These are phyloP conservation scores for Ondatra zibethicus DNA, from an alignment of 2,113 vertebrate genomes.

Conservation along the genomic window DNA sequence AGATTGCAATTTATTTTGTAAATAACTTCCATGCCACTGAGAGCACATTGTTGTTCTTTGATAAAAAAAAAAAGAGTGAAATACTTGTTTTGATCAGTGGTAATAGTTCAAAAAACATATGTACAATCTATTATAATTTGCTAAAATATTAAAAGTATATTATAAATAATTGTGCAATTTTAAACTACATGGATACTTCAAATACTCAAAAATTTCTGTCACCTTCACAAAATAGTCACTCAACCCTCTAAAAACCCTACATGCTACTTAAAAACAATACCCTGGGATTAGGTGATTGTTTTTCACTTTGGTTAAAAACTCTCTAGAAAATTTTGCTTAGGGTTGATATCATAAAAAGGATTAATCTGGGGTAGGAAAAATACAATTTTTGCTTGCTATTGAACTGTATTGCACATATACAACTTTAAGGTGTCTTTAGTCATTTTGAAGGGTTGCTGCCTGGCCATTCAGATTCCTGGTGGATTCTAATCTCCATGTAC, in stretches of 20 bases:
- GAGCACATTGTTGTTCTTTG: neutral
- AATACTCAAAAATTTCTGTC: neutral
- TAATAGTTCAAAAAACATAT: neutral
- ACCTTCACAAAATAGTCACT: neutral
- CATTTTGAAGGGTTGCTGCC: neutral
- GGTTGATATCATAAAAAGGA: neutral
- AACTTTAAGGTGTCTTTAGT: neutral
- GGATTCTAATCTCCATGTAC: neutral
- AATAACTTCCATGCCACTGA: neutral
- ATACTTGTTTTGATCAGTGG: constrained; percentile 7
- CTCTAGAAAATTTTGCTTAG: neutral
- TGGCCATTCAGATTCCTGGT: neutral
- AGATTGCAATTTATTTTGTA: neutral
- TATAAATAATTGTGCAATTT: neutral
- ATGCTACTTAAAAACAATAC: neutral
- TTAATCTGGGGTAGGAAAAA: neutral
- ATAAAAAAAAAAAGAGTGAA: neutral
- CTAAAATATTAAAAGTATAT: neutral
- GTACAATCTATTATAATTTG: neutral
- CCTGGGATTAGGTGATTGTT: neutral
- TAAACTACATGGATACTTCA: neutral
- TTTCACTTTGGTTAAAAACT: constrained; percentile 12
- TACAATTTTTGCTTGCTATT: neutral
- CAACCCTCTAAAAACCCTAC: neutral
- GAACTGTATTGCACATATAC: neutral